Base-by-base conservation (phyloP, 2,888 invertebrate species). In the Nysson spinosus region DNA sequence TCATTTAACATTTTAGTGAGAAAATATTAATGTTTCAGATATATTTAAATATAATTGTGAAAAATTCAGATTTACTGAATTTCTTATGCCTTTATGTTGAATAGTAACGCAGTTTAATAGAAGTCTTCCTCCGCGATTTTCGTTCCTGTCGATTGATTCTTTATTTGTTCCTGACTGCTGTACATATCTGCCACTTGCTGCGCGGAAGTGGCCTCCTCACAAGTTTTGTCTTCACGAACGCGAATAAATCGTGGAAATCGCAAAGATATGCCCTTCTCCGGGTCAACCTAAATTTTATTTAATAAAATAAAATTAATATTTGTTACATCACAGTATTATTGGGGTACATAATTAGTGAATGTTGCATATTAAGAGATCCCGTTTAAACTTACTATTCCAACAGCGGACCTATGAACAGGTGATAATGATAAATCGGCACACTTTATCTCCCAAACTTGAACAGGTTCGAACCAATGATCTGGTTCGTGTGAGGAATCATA, bases 381-480 rank as follows among this genome's bases (percentile, higher is more conserved):
- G n/a, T n/a, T n/a, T n/a, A n/a, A n/a, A n/a, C n/a, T n/a, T n/a
- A n/a, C n/a, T 82, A 96, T 92, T 44, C 96, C 96, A 39, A 92
- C 87, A 0, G 94, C 99, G 43, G 99, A 99, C 84, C 91, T 91
- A 87, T 99, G 97, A 44, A 94, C 93, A 11, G 99, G 98, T 24
- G 98, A 99, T 42, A 99, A 91, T 4, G 98, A 98, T 57, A 99
- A 90, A 90, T 99, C 99, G 0, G 99, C 99, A 87, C 97, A 97
- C 86, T 98, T 97, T 52, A 98, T 92, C 90, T 98, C 98, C 97
- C 97, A 98, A 56, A 99, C 97, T 87, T 93, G 91, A 11, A 92
- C 92, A 2, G 96, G 91, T 71, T 92, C 92, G 85, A 98, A 93
- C 97, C 98, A 98, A 82, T 92, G 94, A 89, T 98, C 97, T 0